Conservation (phyloP, 1,140 invertebrate genomes). For the Drosophila simulans region DNA sequence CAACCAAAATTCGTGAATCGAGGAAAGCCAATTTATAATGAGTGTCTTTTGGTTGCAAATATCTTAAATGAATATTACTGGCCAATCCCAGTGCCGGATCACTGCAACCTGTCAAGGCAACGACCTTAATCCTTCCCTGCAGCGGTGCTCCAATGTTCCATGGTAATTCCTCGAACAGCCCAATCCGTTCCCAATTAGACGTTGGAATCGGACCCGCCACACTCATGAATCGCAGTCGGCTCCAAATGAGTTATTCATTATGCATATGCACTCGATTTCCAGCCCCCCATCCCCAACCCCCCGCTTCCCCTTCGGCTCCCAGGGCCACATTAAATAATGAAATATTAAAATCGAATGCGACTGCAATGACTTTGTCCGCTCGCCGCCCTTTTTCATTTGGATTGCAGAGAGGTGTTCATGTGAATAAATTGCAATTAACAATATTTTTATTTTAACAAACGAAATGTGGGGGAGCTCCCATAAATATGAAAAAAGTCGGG, state of each 20-base stretch:
- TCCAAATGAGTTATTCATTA: constrained; percentile 72
- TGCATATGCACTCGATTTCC: constrained; percentile 50
- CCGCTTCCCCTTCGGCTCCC: not conserved
- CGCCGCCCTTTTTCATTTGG: not conserved
- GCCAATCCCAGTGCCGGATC: not conserved
- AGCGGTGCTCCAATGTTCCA: constrained; percentile 5
- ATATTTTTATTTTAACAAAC: constrained; percentile 84
- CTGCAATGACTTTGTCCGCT: constrained; percentile 28
- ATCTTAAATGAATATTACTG: constrained; percentile 17
- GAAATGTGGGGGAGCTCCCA: constrained; percentile 47
- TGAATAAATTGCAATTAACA: constrained; percentile 84
- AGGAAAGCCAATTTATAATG: no score
- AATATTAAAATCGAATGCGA: constrained; percentile 80
- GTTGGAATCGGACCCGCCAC: constrained; percentile 3
- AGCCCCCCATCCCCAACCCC: not conserved
- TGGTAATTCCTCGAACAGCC: constrained; percentile 8
- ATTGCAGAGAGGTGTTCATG: constrained; percentile 71
- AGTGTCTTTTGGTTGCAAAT: not conserved
- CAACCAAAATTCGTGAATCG: no score
- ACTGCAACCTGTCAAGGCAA: not conserved
- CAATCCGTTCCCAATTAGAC: constrained; percentile 21
- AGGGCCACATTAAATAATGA: constrained; percentile 72
- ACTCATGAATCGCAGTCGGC: constrained; percentile 28
- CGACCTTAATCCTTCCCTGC: constrained; percentile 14
- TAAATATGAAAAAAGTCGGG: constrained; percentile 30